Evolutionary conservation across 1,140 invertebrate genomes (phyloP).

Genomic region (Dendrolimus punctatus): DNA sequence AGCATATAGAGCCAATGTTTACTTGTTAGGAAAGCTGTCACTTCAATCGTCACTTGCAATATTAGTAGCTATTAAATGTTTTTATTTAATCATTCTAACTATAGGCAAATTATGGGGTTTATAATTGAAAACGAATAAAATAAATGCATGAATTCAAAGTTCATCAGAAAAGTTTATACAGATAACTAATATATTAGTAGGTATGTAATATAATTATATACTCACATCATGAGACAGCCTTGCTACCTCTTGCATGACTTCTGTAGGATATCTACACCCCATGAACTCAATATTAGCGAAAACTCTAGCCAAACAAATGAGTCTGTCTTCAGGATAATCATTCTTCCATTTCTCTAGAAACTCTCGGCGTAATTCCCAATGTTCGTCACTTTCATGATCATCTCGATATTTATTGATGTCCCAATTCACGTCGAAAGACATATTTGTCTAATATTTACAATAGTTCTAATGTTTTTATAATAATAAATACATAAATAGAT

Average conservation of each 20-base stretch:
- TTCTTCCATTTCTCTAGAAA: conserved; percentile 83
- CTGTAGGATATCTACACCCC: conserved; percentile 80
- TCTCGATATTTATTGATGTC: conserved; percentile 78
- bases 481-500: too few species aligned
- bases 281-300: conserved; percentile 89
- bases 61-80: too few species aligned
- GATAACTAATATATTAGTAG: not conserved
- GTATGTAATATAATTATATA: not conserved
- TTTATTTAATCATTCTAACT: too few species aligned
- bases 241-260: conserved; percentile 72
- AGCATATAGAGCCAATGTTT: too few species aligned
- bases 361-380: conserved; percentile 84
- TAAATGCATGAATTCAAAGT: too few species aligned
- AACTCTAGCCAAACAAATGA: conserved; percentile 87
- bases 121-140: too few species aligned
- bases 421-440: conserved; percentile 66
- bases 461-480: not conserved
- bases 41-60: too few species aligned
- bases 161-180: not conserved
- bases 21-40: too few species aligned
- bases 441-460: conserved; percentile 13
- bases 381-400: conserved; percentile 85
- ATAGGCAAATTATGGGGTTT: too few species aligned
- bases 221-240: conserved; percentile 68
- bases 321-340: conserved; percentile 80